Percentiles rank a stretch among this genome's conserved stretches.
These are phyloP conservation scores for Anableps anableps DNA, from an alignment of 2,797 vertebrate genomes.

Conservation along the genomic window DNA sequence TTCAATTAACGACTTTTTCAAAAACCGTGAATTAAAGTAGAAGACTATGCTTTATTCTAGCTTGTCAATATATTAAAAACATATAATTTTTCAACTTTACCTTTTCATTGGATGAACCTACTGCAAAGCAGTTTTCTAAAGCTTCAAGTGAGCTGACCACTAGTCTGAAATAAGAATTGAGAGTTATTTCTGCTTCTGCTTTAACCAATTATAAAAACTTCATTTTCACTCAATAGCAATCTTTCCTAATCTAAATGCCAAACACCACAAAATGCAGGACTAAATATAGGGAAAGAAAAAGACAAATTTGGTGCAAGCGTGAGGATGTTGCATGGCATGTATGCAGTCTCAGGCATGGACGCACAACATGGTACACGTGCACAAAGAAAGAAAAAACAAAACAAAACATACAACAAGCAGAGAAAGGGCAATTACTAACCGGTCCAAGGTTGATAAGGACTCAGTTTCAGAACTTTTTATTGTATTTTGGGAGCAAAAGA, in stretches of 20 bases:
- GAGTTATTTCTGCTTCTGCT: conserved; percentile 33
- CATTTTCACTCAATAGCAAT: conserved; percentile 46
- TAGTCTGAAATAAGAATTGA: conserved; percentile 83
- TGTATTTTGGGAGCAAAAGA: conserved; percentile 91
- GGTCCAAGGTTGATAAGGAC: conserved; percentile 99
- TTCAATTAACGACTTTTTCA: conserved; percentile 9
- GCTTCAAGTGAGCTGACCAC: conserved; percentile 98
- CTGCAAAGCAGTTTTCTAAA: conserved; percentile 97
- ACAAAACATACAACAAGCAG: conserved; percentile 70
- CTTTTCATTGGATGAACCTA: conserved; percentile 94
- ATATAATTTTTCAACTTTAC: conserved; percentile 68
- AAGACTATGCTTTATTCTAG: neutral
- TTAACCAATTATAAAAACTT: conserved; percentile 5
- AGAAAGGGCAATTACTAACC: conserved; percentile 95
- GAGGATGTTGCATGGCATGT: conserved; percentile 70
- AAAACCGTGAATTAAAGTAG: neutral
- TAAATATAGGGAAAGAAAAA: conserved; percentile 40
- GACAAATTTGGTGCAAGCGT: conserved; percentile 36
- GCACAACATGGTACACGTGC: conserved; percentile 71
- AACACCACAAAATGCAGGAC: conserved; percentile 65
- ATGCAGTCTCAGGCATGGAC: conserved; percentile 66
- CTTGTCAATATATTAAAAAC: neutral
- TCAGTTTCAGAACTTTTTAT: conserved; percentile 99
- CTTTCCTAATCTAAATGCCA: conserved; percentile 61
- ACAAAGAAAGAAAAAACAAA: conserved; percentile 51